Conservation (phyloP, 2,888 invertebrate species). For the Patella caerulea region DNA sequence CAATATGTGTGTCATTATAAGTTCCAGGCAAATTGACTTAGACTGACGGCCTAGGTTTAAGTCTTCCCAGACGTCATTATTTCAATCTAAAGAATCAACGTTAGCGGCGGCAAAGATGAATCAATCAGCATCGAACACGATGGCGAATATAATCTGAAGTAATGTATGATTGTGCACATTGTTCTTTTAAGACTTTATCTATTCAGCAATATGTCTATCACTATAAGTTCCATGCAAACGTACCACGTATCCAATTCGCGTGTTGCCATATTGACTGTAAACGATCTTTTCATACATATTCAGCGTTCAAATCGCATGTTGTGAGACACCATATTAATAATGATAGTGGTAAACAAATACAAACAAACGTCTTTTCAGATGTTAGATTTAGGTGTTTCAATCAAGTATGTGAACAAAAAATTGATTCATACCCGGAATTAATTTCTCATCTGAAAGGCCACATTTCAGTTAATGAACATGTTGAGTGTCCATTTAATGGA, state of each 20-base stretch:
- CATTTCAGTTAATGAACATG: background rate
- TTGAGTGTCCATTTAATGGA: background rate
- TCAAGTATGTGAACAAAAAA: background rate
- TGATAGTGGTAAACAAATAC: background rate
- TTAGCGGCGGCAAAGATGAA: too few species aligned
- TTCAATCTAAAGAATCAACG: too few species aligned
- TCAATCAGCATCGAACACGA: too few species aligned
- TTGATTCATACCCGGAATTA: background rate
- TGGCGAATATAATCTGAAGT: too few species aligned
- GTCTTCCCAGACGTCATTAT: too few species aligned
- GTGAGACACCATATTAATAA: background rate
- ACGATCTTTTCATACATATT: slow-evolving; percentile 6
- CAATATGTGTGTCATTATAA: too few species aligned
- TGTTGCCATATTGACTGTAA: background rate
- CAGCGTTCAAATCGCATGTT: slow-evolving; percentile 11
- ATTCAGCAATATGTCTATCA: background rate
- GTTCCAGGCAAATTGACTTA: too few species aligned
- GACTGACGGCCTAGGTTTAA: too few species aligned
- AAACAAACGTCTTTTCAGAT: background rate
- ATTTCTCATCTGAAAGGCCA: background rate
- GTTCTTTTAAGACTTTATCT: background rate
- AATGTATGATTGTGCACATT: slow-evolving; percentile 1
- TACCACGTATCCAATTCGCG: background rate
- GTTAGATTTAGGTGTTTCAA: background rate
- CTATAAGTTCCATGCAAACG: slow-evolving; percentile 3